Conservation (phyloP, 2,888 invertebrate genomes). For the Plagodis dolabraria region DNA sequence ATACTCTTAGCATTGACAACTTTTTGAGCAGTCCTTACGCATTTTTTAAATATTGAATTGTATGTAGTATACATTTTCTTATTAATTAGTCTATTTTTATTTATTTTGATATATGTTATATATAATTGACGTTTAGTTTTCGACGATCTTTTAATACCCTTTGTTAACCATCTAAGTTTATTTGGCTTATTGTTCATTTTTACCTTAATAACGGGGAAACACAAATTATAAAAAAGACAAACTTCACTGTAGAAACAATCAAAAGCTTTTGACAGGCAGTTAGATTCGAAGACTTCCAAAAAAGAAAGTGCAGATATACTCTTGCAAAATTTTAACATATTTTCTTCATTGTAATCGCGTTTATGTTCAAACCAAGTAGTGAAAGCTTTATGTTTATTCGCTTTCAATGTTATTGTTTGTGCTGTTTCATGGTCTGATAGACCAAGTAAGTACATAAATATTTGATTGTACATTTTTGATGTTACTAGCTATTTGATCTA, state of each 20-base stretch:
- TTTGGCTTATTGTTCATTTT: slow-evolving; percentile 7
- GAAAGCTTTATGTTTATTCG: no score
- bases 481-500: no score
- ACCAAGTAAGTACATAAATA: no score
- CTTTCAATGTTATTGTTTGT: no score
- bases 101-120: neutral
- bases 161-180: slow-evolving; percentile 4
- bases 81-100: neutral
- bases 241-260: neutral
- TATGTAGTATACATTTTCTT: slow-evolving; percentile 2
- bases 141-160: slow-evolving; percentile 5
- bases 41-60: neutral
- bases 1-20: neutral
- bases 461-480: no score
- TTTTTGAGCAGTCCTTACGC: neutral
- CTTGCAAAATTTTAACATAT: neutral
- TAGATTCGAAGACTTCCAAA: neutral
- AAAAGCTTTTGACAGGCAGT: neutral
- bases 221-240: slow-evolving; percentile 2
- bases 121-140: slow-evolving; percentile 1
- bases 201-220: slow-evolving; percentile 5
- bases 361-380: no score
- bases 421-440: no score
- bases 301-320: slow-evolving; percentile 3
- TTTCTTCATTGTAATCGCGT: no score